phyloP scores from a whole-genome alignment of 1,140 invertebrate genomes.

The Sarcophaga bullata region DNA sequence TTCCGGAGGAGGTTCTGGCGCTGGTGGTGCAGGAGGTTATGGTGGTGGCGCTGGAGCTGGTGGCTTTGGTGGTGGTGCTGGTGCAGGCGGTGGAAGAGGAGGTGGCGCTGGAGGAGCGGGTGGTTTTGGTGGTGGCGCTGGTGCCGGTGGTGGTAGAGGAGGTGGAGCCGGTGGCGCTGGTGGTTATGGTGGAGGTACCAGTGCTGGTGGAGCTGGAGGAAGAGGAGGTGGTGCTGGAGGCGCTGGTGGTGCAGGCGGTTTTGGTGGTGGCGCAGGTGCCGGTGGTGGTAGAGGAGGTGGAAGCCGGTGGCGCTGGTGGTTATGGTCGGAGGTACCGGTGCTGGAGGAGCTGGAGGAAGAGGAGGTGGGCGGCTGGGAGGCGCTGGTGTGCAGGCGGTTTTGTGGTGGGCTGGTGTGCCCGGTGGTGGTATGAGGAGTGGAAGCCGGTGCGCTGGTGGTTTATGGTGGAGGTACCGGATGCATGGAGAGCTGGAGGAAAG shows the following conservation, averaged over 20 bases:
- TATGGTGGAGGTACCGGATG: constrained; percentile 44
- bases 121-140: constrained; percentile 55
- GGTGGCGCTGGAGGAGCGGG: constrained; percentile 61
- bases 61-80: constrained; percentile 53
- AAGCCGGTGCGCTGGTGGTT: not conserved
- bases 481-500: no score
- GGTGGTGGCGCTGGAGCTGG: constrained; percentile 63
- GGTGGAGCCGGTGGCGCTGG: constrained; percentile 63
- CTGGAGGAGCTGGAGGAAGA: constrained; percentile 36
- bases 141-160: constrained; percentile 63
- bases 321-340: constrained; percentile 48
- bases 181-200: constrained; percentile 62
- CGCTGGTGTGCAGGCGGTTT: constrained; percentile 21
- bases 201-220: constrained; percentile 64
- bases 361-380: constrained; percentile 11
- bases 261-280: constrained; percentile 64
- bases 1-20: not conserved
- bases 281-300: constrained; percentile 58
- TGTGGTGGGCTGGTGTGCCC: constrained; percentile 37
- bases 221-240: constrained; percentile 66
- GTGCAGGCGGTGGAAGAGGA: constrained; percentile 58
- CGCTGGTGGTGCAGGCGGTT: constrained; percentile 59
- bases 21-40: constrained; percentile 42
- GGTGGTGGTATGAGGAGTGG: constrained; percentile 24
- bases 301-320: no score